A percentile compares a stretch with the other conserved stretches of the same genome.
These are phyloP conservation scores for Sphyrna mokarran DNA, from an alignment of 2,113 vertebrate genomes.

Conservation along the genomic window DNA sequence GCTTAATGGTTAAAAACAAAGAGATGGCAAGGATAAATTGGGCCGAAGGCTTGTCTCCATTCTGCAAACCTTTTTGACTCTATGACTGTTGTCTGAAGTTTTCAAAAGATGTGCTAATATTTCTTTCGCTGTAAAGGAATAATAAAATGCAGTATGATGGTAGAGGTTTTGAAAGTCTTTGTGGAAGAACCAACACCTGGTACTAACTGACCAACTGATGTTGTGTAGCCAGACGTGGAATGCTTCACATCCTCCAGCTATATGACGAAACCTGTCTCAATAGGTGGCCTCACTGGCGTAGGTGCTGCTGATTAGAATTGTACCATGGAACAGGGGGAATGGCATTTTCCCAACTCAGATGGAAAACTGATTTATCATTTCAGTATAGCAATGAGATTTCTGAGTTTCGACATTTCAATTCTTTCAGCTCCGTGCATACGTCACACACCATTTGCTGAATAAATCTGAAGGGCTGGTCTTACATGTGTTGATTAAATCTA, in stretches of 20 bases:
- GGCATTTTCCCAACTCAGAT: background rate
- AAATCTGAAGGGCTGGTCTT: background rate
- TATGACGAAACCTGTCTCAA: background rate
- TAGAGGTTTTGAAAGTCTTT: background rate
- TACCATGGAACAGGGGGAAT: background rate
- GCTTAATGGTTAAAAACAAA: no score
- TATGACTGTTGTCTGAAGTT: background rate
- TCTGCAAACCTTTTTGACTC: no score
- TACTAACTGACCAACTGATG: background rate
- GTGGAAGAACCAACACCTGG: background rate
- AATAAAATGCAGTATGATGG: no score
- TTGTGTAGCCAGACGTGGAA: background rate
- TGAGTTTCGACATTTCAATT: background rate
- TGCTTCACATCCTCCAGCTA: background rate
- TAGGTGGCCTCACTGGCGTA: background rate
- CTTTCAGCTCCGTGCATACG: background rate
- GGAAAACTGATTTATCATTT: constrained; percentile 18
- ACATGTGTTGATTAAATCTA: constrained; percentile 13
- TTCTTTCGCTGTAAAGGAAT: background rate
- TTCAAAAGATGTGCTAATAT: background rate
- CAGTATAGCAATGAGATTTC: background rate
- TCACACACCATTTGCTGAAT: constrained; percentile 11
- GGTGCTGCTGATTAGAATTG: background rate
- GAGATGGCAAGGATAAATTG: no score
- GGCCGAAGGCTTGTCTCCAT: no score